Percentiles rank a stretch among this genome's conserved stretches.
phyloP scores from a whole-genome alignment of 1,140 invertebrate genomes.

The Cyclargus thomasi region DNA sequence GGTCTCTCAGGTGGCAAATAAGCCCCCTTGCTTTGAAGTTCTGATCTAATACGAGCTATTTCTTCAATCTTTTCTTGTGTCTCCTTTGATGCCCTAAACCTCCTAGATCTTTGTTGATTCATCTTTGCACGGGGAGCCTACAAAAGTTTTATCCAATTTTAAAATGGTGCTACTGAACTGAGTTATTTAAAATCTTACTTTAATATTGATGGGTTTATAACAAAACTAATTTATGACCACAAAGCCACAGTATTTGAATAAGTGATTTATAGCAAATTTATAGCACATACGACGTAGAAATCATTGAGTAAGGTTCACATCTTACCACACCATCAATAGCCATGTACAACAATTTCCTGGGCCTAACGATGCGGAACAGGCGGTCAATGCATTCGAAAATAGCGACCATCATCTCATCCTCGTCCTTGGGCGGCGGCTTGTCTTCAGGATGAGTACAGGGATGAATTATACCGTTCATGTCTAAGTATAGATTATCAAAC shows the following conservation, averaged over 20 bases:
- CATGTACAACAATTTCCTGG: slow-evolving; percentile 97
- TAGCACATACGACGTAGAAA: not conserved
- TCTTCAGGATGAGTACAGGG: slow-evolving; percentile 99
- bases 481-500: slow-evolving; percentile 99
- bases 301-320: slow-evolving; percentile 26
- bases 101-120: slow-evolving; percentile 98
- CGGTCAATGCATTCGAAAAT: slow-evolving; percentile 99
- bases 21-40: slow-evolving; percentile 84
- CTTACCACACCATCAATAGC: slow-evolving; percentile 98
- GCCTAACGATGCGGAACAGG: slow-evolving; percentile 95
- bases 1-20: slow-evolving; percentile 92
- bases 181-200: not conserved
- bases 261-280: not conserved
- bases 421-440: slow-evolving; percentile 96
- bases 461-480: slow-evolving; percentile 99
- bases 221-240: no score
- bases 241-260: not conserved
- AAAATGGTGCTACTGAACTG: not conserved
- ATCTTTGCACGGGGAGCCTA: slow-evolving; percentile 98
- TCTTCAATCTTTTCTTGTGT: slow-evolving; percentile 91
- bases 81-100: slow-evolving; percentile 98
- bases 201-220: not conserved
- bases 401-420: slow-evolving; percentile 99
- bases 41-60: slow-evolving; percentile 85
- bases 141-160: slow-evolving; percentile 22